Conservation (phyloP, 1,140 invertebrate species). For the Pseudachorutes palmiensis region DNA sequence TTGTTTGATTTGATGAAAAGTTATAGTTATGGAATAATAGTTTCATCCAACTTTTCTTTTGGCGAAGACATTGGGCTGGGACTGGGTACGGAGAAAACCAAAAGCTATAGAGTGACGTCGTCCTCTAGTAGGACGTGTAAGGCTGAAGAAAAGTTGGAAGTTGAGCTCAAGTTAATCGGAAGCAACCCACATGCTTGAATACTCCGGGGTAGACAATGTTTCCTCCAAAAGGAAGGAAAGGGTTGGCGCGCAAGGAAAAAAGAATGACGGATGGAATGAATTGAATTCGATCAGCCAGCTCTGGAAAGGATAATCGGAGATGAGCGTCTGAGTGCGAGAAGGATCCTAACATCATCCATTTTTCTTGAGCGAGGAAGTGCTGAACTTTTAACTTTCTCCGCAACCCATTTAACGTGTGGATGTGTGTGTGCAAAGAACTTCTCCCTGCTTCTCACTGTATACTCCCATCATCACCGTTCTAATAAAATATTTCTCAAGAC, state of each 20-base stretch:
- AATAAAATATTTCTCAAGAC: background rate
- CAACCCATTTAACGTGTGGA: no score
- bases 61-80: background rate
- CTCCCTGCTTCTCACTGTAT: background rate
- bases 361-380: background rate
- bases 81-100: background rate
- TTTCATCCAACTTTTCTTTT: background rate
- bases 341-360: background rate
- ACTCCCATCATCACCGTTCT: background rate
- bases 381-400: background rate
- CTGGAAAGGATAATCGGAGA: background rate
- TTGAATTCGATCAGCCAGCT: background rate
- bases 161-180: background rate
- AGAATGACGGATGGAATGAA: background rate
- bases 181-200: background rate
- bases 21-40: slow-evolving; percentile 9
- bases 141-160: no score
- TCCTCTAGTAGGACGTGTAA: no score
- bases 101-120: no score
- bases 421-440: no score
- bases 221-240: background rate
- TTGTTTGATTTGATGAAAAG: slow-evolving; percentile 11
- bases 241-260: no score
- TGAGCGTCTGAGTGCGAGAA: background rate
- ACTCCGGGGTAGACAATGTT: no score